Base-by-base conservation (phyloP, 2,113 vertebrate genomes). In the Hippocampus barbouri region DNA sequence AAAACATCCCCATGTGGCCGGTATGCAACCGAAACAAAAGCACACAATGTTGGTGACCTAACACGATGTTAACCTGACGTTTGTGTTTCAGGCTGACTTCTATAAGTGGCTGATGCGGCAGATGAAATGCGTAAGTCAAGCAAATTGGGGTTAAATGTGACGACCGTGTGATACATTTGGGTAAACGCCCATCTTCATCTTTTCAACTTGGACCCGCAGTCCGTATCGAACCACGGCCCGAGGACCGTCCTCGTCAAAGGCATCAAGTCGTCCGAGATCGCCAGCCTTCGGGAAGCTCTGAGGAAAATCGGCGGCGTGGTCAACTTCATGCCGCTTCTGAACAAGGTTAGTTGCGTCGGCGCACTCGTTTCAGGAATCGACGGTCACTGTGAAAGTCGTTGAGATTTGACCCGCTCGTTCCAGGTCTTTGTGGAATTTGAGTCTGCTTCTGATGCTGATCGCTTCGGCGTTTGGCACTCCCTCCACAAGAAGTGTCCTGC, bases 391-490 rank as follows among this genome's bases (percentile, higher is more conserved):
- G 21, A 45, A 51, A 68, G 25, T 40, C 3, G 10, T 66, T 45
- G 5, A 53, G 30, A 6, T 38, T 68, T n/a, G 6, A 51, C 30
- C 27, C 10, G 1, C 70, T 34, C 67, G 16, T 71, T 71, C 0
- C 67, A 90, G 88, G 70, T 83, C 1, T 90, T 80, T 23, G 40
- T 90, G 8, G 79, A 85, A 3, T 90, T 87, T 51, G 5, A 41
- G 10, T 27, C 59, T 0, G 0, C 0, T 10, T 0, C 0, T 1
- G 76, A 84, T 18, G 80, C 79, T 0, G 86, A 90, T 70, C 73
- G 75, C 2, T 43, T 89, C 0, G 86, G 86, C 16, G 70, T 85
- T 43, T 85, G 84, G 79, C 79, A 78, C 83, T 83, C 81, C 30
- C 69, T 86, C 56, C 64, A 75, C 25, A 75, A 72, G 15, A 14